Evolutionary conservation across 2,113 vertebrate genomes (phyloP), one percentile per base, ranked within the genome.

Genomic region (Triplophysa siluroides): DNA sequence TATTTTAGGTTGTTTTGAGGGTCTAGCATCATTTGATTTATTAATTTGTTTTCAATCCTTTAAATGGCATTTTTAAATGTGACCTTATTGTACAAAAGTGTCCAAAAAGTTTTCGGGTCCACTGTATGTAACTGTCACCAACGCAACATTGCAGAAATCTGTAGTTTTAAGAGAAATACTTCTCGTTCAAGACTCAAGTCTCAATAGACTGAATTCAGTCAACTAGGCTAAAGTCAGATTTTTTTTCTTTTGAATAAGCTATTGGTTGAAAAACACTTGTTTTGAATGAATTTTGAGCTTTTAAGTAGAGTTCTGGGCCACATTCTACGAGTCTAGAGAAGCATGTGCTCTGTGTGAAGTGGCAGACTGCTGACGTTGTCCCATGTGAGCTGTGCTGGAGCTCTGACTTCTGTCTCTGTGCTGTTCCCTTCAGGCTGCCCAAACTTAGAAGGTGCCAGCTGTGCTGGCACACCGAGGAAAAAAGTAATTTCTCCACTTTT

Each of bases 391-490:
- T 52, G 54, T 58, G 54, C 54, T 58, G n/a, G 19, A 7, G n/a
- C n/a, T 56, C 0, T 81, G 76, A 0, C 8, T 83, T 88, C 84
- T 74, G 81, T 62, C 45, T 83, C 29, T 45, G 29, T 19, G 60
- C 66, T 85, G 68, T 88, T 87, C 88, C 88, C 88, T 45, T 54
- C 83, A 84, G 86, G 87, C 89, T 90, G 89, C 91, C 93, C 89
- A 89, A 90, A 93, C 87, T 94, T 93, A 78, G 63, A 65, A 64
- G 1, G 81, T 86, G 88, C 91, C 89, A 91, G 91, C 90, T 88
- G 88, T 91, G 92, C 87, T 90, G 86, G 85, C 90, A 83, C 85
- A 84, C 84, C 79, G 82, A 75, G 82, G 69, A 88, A 85, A 80
- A 86, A 85, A 70, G 52, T 10, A 68, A 60, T 81, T 21, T 80